A percentile compares a stretch with the other conserved stretches of the same genome.
phyloP scores from a whole-genome alignment of 2,113 vertebrate species.

The Tragulus kanchil region DNA sequence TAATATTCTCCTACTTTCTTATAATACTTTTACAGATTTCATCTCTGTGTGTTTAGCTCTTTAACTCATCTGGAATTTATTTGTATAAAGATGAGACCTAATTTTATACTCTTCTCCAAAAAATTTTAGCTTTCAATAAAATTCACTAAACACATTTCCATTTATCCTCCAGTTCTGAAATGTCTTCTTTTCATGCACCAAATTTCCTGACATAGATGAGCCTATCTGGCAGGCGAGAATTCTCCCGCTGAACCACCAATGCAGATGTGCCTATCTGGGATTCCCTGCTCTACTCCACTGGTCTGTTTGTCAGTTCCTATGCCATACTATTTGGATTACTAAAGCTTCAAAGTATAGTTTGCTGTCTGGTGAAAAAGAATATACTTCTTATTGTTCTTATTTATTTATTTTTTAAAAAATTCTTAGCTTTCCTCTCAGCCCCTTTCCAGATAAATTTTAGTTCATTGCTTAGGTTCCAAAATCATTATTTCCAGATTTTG shows the following conservation, averaged over 20 bases:
- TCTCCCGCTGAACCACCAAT: too few species aligned
- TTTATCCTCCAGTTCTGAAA: neutral
- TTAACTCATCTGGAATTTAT: conserved; percentile 9
- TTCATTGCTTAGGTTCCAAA: conserved; percentile 1
- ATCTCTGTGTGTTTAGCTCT: conserved; percentile 35
- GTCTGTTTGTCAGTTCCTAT: neutral
- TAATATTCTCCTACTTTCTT: neutral
- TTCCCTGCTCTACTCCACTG: neutral
- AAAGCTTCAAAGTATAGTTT: conserved; percentile 1
- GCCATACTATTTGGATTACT: conserved; percentile 31
- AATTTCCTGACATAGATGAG: neutral
- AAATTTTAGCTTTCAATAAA: conserved; percentile 45
- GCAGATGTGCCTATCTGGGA: neutral
- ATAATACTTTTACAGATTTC: neutral
- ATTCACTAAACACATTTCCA: neutral
- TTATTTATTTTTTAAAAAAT: too few species aligned
- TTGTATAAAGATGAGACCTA: conserved; percentile 12
- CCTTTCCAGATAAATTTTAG: neutral
- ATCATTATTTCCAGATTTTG: conserved; percentile 43
- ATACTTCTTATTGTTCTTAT: neutral
- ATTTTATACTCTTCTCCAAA: neutral
- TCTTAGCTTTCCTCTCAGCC: neutral
- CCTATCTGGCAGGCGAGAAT: too few species aligned
- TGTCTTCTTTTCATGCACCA: neutral
- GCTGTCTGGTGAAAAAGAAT: neutral